Base-by-base conservation (phyloP, 2,113 vertebrate species). In the Chelonoidis abingdonii region DNA sequence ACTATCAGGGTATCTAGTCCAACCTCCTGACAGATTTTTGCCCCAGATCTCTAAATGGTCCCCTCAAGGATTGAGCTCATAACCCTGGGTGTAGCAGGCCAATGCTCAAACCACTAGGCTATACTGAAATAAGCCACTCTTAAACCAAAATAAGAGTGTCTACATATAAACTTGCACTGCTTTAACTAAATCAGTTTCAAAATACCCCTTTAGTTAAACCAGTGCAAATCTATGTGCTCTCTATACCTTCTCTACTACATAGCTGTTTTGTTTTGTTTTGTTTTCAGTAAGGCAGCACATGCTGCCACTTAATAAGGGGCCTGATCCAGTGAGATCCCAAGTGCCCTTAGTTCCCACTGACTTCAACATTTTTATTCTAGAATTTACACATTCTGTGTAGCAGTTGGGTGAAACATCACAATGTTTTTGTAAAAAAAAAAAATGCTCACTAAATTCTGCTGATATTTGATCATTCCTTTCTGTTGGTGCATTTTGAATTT, bases 271-370 rank as follows among this genome's bases (percentile, higher is more conserved):
- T 4, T 31, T 59, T 57, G 6, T 4, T 69, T 65, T 84, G 5
- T 9, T 89, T 93, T 65, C 14, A 62, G 19, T 65, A 54, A 94
- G 4, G 17, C 8, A 75, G 4, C 19, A 56, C 3, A 17, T 1
- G 6, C 0, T 4, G 0, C 1, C 47, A 0, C 21, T 79, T 87
- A 9, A 44, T 80, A 62, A 21, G 25, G 72, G 5, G 35, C 2
- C 56, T 76, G 2, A 44, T 11, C 41, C 11, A 75, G 8, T 8
- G 5, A 89, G 5, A 0, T 10, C 24, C 57, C 62, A 35, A 35
- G 35, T 1, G 0, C 49, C 1, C 0, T 44, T 47, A 87, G 1
- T 10, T 80, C 38, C 72, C 79, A 84, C 13, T 0, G 1, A 38
- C 4, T 82, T 92, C 3, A 25, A 14, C 1, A n/a, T 84, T 94